Evolutionary conservation across 2,797 vertebrate genomes (phyloP).

Genomic region (Cyclura pinguis): DNA sequence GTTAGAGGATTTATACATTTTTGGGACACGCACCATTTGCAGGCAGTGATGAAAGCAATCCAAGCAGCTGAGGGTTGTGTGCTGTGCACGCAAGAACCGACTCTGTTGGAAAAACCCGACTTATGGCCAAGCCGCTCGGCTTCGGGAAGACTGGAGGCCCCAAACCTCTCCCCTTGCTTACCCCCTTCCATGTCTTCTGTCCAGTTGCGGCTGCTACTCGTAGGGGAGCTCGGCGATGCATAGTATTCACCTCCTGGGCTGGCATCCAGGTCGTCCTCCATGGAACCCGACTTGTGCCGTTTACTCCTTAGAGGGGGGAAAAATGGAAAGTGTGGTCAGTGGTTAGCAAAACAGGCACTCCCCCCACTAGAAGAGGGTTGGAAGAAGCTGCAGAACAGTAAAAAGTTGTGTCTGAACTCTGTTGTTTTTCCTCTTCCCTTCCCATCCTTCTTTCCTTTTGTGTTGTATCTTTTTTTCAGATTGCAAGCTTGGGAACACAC

Average conservation of each 20-base stretch:
- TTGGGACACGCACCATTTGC: not conserved
- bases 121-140: not conserved
- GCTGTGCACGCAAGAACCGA: not conserved
- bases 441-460: no score
- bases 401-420: no score
- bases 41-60: no score
- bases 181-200: conserved; percentile 98
- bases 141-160: not conserved
- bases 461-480: no score
- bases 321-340: not conserved
- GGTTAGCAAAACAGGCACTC: no score
- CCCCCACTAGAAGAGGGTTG: no score
- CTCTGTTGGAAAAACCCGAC: not conserved
- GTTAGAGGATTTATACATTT: no score
- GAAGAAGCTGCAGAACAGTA: no score
- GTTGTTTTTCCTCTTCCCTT: no score
- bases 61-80: not conserved
- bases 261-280: conserved; percentile 96
- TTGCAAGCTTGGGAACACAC: no score
- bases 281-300: conserved; percentile 95
- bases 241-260: conserved; percentile 97
- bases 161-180: conserved; percentile 77
- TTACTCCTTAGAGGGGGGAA: conserved; percentile 86
- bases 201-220: conserved; percentile 97
- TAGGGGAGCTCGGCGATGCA: conserved; percentile 94